Base-by-base conservation (phyloP, 2,888 invertebrate genomes). In the Dascillus cervinus region DNA sequence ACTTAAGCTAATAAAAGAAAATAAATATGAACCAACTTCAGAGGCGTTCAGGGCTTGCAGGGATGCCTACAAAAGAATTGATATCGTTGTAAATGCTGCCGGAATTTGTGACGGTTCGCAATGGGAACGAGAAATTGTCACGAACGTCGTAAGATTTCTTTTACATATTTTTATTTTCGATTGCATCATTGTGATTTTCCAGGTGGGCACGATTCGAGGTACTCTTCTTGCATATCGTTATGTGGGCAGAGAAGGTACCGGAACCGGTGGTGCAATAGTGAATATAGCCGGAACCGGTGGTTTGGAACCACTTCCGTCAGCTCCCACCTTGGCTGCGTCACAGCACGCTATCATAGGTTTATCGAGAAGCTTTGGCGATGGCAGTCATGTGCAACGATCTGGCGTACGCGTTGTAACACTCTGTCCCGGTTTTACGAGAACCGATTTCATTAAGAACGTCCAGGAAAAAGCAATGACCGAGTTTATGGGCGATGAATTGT, bases 271-370 rank as follows among this genome's bases (percentile, higher is more conserved):
- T 4, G 61, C 67, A 4, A 62, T 75, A 29, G 58, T 75, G 3
- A 74, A 75, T 47, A 55, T 71, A 21, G 59, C 72, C 2, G 71
- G 72, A 9, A 56, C 66, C 4, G 61, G 64, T 26, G 73, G 72
- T 2, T 47, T 69, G 25, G 55, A 58, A 27, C 58, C 66, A 1
- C 52, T 64, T 29, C 59, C 67, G 1, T 56, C 64, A n/a, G 56
- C 65, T 17, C 72, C 72, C 2, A 60, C 67, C 9, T 64, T 69
- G 43, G 56, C 63, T 3, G 62, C 69, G 2, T 62, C 64, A 6
- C 65, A 68, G 39, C 55, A 59, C 17, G 63, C 56, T 1, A 53
- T 64, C 10, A 47, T 64, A 3, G 60, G 61, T 2, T 43, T 63
- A 3, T 52, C 54, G 2, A 49, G 55, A 31, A 60, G 60, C 34